Evolutionary conservation across 1,140 invertebrate species (phyloP).

Genomic region (Nephotettix cincticeps): DNA sequence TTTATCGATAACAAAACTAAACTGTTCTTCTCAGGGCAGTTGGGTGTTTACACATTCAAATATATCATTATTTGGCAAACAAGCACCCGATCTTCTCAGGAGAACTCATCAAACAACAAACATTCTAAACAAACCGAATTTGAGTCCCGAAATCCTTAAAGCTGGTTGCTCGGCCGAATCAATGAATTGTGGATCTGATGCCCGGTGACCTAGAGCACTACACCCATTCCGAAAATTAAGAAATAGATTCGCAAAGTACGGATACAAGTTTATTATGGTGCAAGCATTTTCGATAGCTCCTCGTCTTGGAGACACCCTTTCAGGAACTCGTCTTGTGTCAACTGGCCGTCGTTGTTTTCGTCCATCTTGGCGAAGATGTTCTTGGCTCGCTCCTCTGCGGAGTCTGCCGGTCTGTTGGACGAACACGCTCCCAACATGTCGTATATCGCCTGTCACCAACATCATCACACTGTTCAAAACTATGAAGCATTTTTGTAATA

Average conservation of each 20-base stretch:
- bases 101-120: conserved; percentile 16
- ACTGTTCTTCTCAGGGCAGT: background rate
- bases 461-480: too few species aligned
- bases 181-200: background rate
- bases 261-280: conserved; percentile 66
- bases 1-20: conserved; percentile 1
- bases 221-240: conserved; percentile 22
- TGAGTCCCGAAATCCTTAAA: background rate
- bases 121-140: conserved; percentile 12
- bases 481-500: too few species aligned
- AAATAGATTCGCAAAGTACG: conserved; percentile 10
- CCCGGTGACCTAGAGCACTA: background rate
- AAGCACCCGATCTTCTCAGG: conserved; percentile 6
- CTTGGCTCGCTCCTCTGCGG: conserved; percentile 93
- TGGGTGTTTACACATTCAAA: background rate
- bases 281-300: conserved; percentile 93
- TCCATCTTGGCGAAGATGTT: conserved; percentile 99
- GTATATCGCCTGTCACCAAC: conserved; percentile 90
- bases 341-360: conserved; percentile 96
- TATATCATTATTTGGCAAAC: background rate
- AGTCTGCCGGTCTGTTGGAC: conserved; percentile 87
- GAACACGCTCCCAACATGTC: conserved; percentile 96
- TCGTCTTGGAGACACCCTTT: conserved; percentile 98
- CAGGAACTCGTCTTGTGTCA: conserved; percentile 98
- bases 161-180: conserved; percentile 1